Conservation (phyloP, 2,797 vertebrate species). For the Crenichthys baileyi region DNA sequence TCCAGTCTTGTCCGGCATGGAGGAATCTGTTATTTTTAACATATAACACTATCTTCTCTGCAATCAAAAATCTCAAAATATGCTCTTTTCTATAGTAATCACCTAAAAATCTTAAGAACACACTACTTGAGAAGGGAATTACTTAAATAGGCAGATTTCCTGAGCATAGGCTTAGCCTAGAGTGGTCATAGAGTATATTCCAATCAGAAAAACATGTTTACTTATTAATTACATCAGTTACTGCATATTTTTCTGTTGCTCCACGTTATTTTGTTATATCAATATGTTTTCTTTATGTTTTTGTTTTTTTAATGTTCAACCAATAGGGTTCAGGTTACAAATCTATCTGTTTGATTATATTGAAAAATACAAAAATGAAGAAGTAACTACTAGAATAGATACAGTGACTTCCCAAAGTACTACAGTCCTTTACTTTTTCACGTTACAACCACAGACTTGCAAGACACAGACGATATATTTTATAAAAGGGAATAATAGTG, state of each 20-base stretch:
- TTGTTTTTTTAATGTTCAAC: background rate
- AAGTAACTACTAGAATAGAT: background rate
- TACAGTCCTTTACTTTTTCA: background rate
- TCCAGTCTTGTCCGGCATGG: conserved; percentile 48
- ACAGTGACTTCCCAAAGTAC: background rate
- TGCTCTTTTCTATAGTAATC: conserved; percentile 19
- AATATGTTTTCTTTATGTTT: background rate
- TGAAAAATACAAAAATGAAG: background rate
- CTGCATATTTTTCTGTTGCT: background rate
- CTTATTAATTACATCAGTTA: background rate
- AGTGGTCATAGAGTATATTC: background rate
- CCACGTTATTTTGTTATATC: background rate
- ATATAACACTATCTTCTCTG: conserved; percentile 26
- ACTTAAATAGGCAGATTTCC: conserved; percentile 6
- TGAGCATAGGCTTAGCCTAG: background rate
- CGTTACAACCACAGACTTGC: background rate
- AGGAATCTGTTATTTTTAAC: conserved; percentile 27
- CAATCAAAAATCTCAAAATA: conserved; percentile 18
- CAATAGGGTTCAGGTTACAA: background rate
- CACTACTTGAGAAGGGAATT: conserved; percentile 17
- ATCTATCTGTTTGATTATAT: background rate
- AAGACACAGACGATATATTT: too few relatives aligned
- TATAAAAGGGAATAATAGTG: background rate
- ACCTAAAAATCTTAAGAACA: conserved; percentile 7
- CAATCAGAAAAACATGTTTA: conserved; percentile 7